Evolutionary conservation across 2,888 invertebrate genomes (phyloP).

Genomic region (Tetheella fluctuosa): DNA sequence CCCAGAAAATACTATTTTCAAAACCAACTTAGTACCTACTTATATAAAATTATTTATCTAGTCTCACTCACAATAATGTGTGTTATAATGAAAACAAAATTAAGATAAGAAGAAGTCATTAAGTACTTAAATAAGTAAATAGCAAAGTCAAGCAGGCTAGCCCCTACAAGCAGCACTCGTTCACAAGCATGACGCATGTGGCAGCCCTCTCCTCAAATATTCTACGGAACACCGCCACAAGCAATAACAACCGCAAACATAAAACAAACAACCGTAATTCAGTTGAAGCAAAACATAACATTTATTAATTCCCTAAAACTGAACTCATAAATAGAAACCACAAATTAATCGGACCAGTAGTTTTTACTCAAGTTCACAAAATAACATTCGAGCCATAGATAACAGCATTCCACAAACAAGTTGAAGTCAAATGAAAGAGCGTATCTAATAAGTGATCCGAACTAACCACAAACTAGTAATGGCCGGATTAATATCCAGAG

Average conservation of each 20-base stretch:
- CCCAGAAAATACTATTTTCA: too few species aligned
- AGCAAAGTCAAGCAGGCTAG: too few species aligned
- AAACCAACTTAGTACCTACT: too few species aligned
- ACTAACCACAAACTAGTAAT: conserved; percentile 32
- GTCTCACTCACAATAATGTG: too few species aligned
- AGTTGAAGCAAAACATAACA: not conserved
- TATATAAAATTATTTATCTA: too few species aligned
- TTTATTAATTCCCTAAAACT: not conserved
- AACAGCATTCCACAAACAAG: conserved; percentile 14
- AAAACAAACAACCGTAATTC: not conserved
- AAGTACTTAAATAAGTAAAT: too few species aligned
- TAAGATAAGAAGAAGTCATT: too few species aligned
- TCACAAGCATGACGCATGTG: too few species aligned
- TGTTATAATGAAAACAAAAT: too few species aligned
- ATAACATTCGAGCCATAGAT: conserved; percentile 15
- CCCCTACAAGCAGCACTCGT: too few species aligned
- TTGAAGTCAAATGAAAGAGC: conserved; percentile 25
- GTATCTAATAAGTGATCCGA: conserved; percentile 34
- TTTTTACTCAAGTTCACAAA: conserved; percentile 4
- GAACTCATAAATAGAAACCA: not conserved
- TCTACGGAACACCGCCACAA: too few species aligned
- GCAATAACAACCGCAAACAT: not conserved
- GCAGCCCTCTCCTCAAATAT: too few species aligned
- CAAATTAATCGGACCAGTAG: not conserved
- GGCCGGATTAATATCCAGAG: conserved; percentile 17